Evolutionary conservation across 2,888 invertebrate species (phyloP).

Genomic region (Clunio marinus): DNA sequence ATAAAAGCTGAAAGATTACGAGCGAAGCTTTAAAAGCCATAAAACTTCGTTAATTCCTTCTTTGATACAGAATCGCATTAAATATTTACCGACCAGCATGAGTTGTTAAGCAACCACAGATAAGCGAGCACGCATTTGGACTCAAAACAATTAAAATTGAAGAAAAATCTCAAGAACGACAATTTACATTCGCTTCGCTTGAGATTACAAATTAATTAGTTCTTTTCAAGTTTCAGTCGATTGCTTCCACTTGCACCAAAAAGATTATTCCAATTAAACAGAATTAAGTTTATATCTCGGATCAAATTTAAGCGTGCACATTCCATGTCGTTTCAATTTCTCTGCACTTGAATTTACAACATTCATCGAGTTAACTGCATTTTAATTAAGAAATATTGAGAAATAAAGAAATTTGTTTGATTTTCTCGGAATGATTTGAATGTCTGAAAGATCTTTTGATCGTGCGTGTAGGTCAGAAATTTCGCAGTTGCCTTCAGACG

Average conservation of each 20-base stretch:
- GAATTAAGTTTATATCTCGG: slow-evolving; percentile 7
- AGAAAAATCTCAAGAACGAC: slow-evolving; percentile 17
- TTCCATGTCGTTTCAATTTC: background rate
- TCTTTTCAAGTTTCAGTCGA: background rate
- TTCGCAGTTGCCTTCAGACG: background rate
- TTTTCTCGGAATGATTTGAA: background rate
- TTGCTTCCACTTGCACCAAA: background rate
- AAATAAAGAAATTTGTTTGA: too few relatives aligned
- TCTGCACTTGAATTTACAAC: background rate
- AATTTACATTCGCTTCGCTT: slow-evolving; percentile 21
- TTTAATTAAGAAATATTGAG: too few relatives aligned
- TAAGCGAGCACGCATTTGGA: slow-evolving; percentile 25
- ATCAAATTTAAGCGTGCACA: background rate
- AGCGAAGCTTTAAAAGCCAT: background rate
- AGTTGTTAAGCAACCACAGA: background rate
- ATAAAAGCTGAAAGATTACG: slow-evolving; percentile 24
- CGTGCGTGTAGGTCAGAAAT: background rate
- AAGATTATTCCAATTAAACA: slow-evolving; percentile 3
- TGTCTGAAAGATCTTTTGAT: background rate
- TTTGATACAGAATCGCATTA: slow-evolving; percentile 2
- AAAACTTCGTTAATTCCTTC: slow-evolving; percentile 5
- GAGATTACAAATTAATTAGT: slow-evolving; percentile 29
- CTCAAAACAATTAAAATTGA: background rate
- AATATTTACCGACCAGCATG: slow-evolving; percentile 18
- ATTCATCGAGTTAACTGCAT: too few relatives aligned